phyloP scores from a whole-genome alignment of 2,797 vertebrate species.

The Sorex maritimensis region DNA sequence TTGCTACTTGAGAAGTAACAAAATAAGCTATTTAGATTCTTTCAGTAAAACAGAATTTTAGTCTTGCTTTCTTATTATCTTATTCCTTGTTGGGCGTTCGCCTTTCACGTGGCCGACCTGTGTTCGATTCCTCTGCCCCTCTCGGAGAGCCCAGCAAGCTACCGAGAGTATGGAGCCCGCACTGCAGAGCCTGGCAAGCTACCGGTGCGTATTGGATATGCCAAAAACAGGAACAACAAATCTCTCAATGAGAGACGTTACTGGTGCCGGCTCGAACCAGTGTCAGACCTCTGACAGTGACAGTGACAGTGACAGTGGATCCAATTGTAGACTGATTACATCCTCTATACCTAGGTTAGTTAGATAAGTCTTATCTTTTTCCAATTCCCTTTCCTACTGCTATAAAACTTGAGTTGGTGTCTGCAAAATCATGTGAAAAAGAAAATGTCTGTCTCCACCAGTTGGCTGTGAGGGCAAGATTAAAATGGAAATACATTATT shows the following conservation, averaged over 20 bases:
- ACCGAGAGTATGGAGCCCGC: no score
- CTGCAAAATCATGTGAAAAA: constrained; percentile 60
- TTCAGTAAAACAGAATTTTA: constrained; percentile 53
- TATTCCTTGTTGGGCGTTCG: neutral
- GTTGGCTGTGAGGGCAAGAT: constrained; percentile 37
- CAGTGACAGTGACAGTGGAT: neutral
- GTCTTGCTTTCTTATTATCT: constrained; percentile 34
- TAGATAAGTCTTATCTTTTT: constrained; percentile 52
- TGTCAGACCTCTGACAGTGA: no score
- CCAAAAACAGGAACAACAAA: no score
- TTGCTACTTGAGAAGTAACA: neutral
- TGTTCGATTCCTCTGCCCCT: no score
- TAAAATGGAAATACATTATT: constrained; percentile 51
- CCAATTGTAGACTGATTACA: constrained; percentile 14
- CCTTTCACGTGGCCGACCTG: no score
- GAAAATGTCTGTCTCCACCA: constrained; percentile 51
- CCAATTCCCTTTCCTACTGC: constrained; percentile 2
- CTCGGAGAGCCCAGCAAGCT: no score
- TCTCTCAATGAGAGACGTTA: no score
- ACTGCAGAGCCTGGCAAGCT: no score
- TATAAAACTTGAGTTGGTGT: neutral
- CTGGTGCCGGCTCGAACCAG: no score
- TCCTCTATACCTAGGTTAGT: constrained; percentile 38
- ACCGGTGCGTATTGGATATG: no score
- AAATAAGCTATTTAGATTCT: constrained; percentile 47